Conservation (phyloP, 2,888 invertebrate species). For the Ferrisia virgata region DNA sequence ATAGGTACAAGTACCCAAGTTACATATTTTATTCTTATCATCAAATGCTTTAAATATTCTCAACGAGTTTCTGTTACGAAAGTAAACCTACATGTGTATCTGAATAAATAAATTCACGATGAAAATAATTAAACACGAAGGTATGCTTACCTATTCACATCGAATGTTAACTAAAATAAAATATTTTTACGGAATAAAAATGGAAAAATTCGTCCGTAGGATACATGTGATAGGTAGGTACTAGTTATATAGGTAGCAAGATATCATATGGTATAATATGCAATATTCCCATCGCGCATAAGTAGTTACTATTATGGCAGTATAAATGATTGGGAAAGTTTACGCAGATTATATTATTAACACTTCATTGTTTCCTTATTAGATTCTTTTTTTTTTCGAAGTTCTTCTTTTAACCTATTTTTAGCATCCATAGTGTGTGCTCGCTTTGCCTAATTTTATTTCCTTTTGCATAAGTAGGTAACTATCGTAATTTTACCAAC, state of each 20-base stretch:
- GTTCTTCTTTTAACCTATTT: constrained; percentile 8
- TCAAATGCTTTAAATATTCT: no score
- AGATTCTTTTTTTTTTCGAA: not conserved
- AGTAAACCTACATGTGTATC: no score
- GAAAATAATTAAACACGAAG: no score
- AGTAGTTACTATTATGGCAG: not conserved
- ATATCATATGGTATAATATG: not conserved
- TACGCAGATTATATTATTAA: not conserved
- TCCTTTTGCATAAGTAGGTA: constrained; percentile 11
- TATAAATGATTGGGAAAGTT: constrained; percentile 12
- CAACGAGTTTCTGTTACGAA: no score
- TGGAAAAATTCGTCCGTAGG: not conserved
- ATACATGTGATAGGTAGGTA: not conserved
- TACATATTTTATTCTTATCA: no score
- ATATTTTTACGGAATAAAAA: not conserved
- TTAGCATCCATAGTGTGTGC: not conserved
- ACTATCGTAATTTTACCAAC: constrained; percentile 1
- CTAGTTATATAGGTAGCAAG: no score
- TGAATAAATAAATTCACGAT: no score
- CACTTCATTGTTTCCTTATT: constrained; percentile 24
- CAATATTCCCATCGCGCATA: not conserved
- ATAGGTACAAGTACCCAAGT: no score
- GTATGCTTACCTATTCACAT: no score
- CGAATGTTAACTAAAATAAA: no score
- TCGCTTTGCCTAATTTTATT: constrained; percentile 11